These are phyloP conservation scores for Cataglyphis livida DNA, from an alignment of 2,888 invertebrate genomes.

Conservation along the genomic window DNA sequence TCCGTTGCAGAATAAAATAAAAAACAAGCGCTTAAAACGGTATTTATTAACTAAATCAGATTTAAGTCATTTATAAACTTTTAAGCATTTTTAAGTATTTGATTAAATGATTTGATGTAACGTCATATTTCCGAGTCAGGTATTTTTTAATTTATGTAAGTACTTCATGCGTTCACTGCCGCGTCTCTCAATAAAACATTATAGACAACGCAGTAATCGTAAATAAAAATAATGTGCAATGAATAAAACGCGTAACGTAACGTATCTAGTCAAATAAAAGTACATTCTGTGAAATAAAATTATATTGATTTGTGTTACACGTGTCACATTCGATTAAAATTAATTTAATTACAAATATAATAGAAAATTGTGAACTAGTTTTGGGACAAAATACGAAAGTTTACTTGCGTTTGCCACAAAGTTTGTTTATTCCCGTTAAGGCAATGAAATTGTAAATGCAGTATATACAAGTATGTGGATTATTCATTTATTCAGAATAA, in stretches of 20 bases:
- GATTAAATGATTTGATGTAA: not conserved
- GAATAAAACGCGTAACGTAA: not conserved
- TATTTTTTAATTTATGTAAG: not conserved
- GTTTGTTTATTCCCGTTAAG: constrained; percentile 2
- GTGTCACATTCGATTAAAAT: not conserved
- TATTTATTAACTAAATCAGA: not conserved
- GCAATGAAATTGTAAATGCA: not conserved
- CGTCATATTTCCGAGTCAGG: not conserved
- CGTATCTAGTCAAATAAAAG: not conserved
- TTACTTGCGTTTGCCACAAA: not conserved
- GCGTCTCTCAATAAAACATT: not conserved
- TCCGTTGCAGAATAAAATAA: not conserved
- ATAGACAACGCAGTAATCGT: not conserved
- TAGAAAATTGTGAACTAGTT: not conserved
- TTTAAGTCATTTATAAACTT: not conserved
- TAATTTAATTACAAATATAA: constrained; percentile 30
- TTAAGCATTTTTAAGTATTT: not conserved
- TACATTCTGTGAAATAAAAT: not conserved
- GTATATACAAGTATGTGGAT: not conserved
- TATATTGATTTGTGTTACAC: not conserved
- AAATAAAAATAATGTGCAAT: not conserved
- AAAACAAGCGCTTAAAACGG: not conserved
- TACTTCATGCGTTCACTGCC: not conserved
- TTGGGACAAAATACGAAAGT: not conserved
- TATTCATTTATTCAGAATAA: constrained; percentile 33